These are phyloP conservation scores for Clanis bilineata DNA, from an alignment of 2,888 invertebrate genomes.

Conservation along the genomic window DNA sequence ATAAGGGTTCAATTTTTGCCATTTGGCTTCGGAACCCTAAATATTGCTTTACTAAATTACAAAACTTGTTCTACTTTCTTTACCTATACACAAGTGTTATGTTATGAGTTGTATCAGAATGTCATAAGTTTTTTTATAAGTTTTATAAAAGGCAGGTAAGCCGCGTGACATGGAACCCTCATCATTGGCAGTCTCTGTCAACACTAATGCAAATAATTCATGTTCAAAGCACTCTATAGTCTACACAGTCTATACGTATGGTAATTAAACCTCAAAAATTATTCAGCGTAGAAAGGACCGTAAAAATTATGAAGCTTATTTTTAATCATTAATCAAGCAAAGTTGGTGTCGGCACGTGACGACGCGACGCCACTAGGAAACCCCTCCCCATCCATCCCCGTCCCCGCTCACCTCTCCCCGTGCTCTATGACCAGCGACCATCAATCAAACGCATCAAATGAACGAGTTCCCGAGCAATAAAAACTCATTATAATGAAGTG, in stretches of 20 bases:
- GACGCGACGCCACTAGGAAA: neutral
- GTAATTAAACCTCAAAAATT: neutral
- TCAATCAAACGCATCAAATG: conserved; percentile 2
- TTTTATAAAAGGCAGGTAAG: no score
- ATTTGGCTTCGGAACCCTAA: no score
- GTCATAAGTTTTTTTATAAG: no score
- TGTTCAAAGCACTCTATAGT: neutral
- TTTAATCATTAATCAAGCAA: conserved; percentile 10
- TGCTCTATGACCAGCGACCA: neutral
- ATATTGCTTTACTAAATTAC: no score
- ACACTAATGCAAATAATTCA: no score
- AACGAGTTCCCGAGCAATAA: conserved; percentile 8
- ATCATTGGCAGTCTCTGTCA: no score
- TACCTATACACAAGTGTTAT: no score
- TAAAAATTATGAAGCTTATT: conserved; percentile 4
- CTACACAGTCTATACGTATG: neutral
- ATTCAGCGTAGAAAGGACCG: neutral
- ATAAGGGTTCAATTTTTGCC: no score
- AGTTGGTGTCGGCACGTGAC: conserved; percentile 1
- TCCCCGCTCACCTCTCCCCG: neutral
- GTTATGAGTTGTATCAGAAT: no score
- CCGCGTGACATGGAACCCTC: no score
- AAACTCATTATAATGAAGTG: conserved; percentile 14
- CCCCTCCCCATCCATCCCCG: no score
- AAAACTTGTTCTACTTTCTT: no score